Evolutionary conservation across 2,113 vertebrate species (phyloP).

Genomic region (Neoarius graeffei): DNA sequence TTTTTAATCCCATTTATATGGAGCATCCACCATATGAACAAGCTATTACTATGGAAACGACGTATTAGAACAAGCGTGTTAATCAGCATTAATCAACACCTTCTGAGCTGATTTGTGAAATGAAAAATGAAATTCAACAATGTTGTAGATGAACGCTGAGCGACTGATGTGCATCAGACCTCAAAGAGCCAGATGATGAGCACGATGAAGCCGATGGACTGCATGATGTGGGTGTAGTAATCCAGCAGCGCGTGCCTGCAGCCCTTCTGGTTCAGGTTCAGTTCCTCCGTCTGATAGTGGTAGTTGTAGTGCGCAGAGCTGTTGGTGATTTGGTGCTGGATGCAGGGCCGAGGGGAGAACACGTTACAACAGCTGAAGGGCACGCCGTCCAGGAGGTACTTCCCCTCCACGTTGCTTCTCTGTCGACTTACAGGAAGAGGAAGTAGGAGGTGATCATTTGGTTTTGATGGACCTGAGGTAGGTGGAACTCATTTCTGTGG

Average conservation of each 20-base stretch:
- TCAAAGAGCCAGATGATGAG: slow-evolving; percentile 87
- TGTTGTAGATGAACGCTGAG: not conserved
- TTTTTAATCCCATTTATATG: too few relatives aligned
- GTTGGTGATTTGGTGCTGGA: slow-evolving; percentile 83
- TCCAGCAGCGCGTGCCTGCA: slow-evolving; percentile 81
- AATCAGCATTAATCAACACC: not conserved
- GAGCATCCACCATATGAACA: too few relatives aligned
- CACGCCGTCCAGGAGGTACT: slow-evolving; percentile 80
- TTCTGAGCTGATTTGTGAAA: not conserved
- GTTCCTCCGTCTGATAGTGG: slow-evolving; percentile 72
- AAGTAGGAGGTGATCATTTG: not conserved
- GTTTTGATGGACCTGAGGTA: not conserved
- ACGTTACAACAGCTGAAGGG: slow-evolving; percentile 90
- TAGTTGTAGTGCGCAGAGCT: slow-evolving; percentile 80
- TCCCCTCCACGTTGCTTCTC: slow-evolving; percentile 80
- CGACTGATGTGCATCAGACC: slow-evolving; percentile 64
- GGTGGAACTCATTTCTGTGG: not conserved
- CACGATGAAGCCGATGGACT: slow-evolving; percentile 76
- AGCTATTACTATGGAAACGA: too few relatives aligned
- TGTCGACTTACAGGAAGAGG: slow-evolving; percentile 70
- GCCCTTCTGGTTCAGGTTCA: slow-evolving; percentile 82
- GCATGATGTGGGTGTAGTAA: slow-evolving; percentile 81
- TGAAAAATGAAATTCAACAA: not conserved
- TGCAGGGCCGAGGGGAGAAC: slow-evolving; percentile 82
- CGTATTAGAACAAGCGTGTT: too few relatives aligned